phyloP scores from a whole-genome alignment of 2,113 vertebrate genomes.

The Myiagra hebetior region DNA sequence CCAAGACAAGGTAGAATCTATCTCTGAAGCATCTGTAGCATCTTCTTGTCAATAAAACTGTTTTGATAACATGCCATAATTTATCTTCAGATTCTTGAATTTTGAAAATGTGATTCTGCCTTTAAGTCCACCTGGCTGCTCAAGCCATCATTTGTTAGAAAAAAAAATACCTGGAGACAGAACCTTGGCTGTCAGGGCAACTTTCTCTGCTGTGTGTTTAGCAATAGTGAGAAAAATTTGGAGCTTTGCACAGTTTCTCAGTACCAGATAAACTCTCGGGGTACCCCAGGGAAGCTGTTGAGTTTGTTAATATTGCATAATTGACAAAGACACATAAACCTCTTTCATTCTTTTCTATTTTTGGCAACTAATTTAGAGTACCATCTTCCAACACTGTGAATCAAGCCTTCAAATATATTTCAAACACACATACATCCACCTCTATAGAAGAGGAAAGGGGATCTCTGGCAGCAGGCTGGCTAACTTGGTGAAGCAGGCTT shows the following conservation, averaged over 20 bases:
- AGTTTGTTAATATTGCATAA: neutral
- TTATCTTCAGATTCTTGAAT: neutral
- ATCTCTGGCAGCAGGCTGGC: neutral
- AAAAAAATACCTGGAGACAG: neutral
- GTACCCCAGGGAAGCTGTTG: neutral
- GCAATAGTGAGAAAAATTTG: neutral
- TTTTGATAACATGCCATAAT: neutral
- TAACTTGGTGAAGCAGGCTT: neutral
- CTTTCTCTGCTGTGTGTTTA: neutral
- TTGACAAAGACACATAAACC: conserved; percentile 15
- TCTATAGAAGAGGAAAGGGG: neutral
- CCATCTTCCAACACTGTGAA: neutral
- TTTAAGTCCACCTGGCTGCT: neutral
- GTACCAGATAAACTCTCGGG: neutral
- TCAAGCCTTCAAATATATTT: neutral
- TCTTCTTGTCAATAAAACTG: neutral
- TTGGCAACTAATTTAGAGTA: neutral
- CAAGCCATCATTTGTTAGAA: neutral
- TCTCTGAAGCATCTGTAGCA: neutral
- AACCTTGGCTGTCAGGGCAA: neutral
- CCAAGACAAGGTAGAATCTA: neutral
- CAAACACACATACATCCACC: neutral
- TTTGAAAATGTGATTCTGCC: neutral
- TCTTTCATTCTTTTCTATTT: neutral
- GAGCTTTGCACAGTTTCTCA: neutral